Conservation (phyloP, 2,888 invertebrate genomes). For the Atethmia centrago region DNA sequence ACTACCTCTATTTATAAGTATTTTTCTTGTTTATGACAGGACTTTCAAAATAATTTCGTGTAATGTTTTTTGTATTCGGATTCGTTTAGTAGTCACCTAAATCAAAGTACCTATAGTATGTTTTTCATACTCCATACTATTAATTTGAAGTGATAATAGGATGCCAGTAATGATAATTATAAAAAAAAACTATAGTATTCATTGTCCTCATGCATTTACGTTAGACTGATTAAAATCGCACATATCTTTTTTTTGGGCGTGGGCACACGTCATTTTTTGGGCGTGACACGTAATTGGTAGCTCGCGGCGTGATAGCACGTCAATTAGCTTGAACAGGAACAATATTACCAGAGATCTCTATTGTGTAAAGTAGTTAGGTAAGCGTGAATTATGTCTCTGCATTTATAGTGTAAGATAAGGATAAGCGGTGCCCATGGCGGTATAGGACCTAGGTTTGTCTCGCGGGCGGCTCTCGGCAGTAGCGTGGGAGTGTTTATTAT, state of each 20-base stretch:
- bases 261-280: constrained; percentile 27
- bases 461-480: constrained; percentile 50
- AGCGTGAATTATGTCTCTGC: constrained; percentile 62
- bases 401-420: constrained; percentile 64
- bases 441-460: constrained; percentile 50
- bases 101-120: constrained; percentile 62
- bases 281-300: constrained; percentile 34
- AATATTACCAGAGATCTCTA: constrained; percentile 68
- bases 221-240: constrained; percentile 54
- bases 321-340: constrained; percentile 42
- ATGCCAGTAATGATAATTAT: constrained; percentile 53
- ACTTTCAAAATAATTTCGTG: constrained; percentile 19
- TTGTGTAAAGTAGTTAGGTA: constrained; percentile 61
- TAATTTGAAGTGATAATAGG: constrained; percentile 45
- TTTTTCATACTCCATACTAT: constrained; percentile 34
- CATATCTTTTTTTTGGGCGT: constrained; percentile 50
- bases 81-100: constrained; percentile 65
- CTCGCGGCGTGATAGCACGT: constrained; percentile 24
- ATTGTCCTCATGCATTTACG: constrained; percentile 42
- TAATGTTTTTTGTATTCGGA: constrained; percentile 60
- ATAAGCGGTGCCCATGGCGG: constrained; percentile 61
- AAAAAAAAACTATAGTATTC: constrained; percentile 22
- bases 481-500: background rate
- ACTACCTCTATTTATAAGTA: constrained; percentile 77
- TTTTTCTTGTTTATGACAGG: constrained; percentile 53